phyloP scores from a whole-genome alignment of 2,797 vertebrate species.

The Buceros bicornis region DNA sequence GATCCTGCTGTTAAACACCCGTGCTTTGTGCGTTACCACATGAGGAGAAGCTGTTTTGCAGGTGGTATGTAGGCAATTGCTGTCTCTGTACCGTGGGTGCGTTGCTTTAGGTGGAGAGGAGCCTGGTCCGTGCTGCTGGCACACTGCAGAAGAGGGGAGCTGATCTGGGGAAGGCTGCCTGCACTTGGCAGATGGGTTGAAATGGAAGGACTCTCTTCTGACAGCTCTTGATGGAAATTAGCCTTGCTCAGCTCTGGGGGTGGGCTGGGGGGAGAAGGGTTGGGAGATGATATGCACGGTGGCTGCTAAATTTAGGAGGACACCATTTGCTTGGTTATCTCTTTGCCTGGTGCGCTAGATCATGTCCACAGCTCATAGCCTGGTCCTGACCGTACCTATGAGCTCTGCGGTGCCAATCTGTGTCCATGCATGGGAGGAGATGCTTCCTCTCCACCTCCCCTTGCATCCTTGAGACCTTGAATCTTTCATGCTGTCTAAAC shows the following conservation, averaged over 20 bases:
- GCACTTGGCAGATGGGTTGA: not conserved
- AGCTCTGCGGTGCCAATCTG: not conserved
- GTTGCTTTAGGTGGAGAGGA: not conserved
- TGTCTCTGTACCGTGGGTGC: not conserved
- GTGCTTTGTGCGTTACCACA: accelerated
- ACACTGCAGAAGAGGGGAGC: not conserved
- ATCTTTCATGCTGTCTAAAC: conserved; percentile 12
- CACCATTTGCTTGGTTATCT: not conserved
- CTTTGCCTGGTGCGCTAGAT: not conserved
- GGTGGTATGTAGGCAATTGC: not conserved
- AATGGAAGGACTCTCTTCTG: not conserved
- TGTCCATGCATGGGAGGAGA: not conserved
- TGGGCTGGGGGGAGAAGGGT: not conserved
- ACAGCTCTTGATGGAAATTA: not conserved
- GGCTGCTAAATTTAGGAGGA: conserved; percentile 5
- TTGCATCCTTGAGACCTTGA: not conserved
- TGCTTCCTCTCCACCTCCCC: not conserved
- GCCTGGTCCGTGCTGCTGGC: not conserved
- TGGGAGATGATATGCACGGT: not conserved
- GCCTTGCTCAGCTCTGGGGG: not conserved
- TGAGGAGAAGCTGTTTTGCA: not conserved
- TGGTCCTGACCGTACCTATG: not conserved
- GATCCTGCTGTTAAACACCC: not conserved
- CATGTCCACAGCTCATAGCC: not conserved
- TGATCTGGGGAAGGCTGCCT: not conserved